Percentiles rank a stretch among this genome's conserved stretches.
Evolutionary conservation across 2,888 invertebrate species (phyloP).

Genomic region (Oithona nana): DNA sequence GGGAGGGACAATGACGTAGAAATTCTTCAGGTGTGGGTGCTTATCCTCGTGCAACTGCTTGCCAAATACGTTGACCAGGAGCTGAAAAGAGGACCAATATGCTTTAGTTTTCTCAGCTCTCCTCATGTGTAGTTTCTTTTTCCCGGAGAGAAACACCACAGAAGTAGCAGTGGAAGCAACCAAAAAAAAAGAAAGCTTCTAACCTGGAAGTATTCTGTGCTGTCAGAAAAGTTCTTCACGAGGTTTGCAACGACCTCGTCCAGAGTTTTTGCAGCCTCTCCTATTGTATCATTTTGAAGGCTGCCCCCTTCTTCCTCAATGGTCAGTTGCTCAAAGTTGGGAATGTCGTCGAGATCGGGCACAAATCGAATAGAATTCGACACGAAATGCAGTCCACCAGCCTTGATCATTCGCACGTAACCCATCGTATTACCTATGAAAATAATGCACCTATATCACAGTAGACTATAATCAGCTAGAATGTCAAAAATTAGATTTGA

Average conservation of each 20-base stretch:
- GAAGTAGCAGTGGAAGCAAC: no score
- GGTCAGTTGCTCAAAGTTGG: conserved; percentile 43
- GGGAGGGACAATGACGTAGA: conserved; percentile 81
- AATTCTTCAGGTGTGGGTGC: conserved; percentile 72
- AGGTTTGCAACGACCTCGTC: conserved; percentile 57
- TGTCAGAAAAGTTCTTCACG: conserved; percentile 62
- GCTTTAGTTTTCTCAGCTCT: conserved; percentile 18
- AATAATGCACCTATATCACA: not conserved
- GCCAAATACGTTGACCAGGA: conserved; percentile 79
- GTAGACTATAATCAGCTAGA: no score
- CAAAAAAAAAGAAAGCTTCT: no score
- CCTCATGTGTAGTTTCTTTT: no score
- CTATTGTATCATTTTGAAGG: conserved; percentile 41
- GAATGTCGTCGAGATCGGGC: conserved; percentile 45
- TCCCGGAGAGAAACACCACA: no score
- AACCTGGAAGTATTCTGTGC: conserved; percentile 67
- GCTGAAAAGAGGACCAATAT: conserved; percentile 29
- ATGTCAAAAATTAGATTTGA: not conserved
- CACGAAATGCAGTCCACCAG: conserved; percentile 79
- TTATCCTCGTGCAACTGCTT: conserved; percentile 66
- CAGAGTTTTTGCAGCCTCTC: conserved; percentile 47
- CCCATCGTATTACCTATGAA: conserved; percentile 66
- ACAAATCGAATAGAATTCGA: conserved; percentile 76
- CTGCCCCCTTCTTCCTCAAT: conserved; percentile 38
- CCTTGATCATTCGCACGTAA: conserved; percentile 77